Base-by-base conservation (phyloP, 1,140 invertebrate genomes). In the Philopotamus ludificatus region DNA sequence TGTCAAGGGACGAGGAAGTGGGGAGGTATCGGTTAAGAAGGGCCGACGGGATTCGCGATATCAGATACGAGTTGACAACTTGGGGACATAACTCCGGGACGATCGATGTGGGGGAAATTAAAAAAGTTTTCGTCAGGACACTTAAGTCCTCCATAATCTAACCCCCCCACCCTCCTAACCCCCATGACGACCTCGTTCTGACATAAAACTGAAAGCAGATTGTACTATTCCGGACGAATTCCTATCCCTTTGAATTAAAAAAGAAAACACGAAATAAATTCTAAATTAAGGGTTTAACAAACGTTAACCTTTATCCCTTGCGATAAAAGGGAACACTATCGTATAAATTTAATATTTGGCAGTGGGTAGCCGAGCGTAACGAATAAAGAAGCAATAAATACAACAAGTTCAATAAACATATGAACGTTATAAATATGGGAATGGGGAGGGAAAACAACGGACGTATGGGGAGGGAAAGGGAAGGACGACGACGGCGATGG, bases 1-100 rank as follows among this genome's bases (percentile, higher is more conserved):
- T 12, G 41, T n/a, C n/a, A n/a, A n/a, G n/a, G n/a, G n/a, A n/a
- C n/a, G n/a, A n/a, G n/a, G n/a, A n/a, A n/a, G 28, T 34, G 28
- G 28, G 12, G 28, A 34, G 28, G n/a, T n/a, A n/a, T 34, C 28
- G 12, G 28, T 34, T 34, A 7, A 22, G 50, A 25, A 28, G 8
- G 26, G 28, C 25, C 53, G 26, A 18, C 25, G 8, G 12, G 47
- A 34, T 34, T 34, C 28, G 28, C 25, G 34, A 18, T 39, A 41
- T 57, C 39, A 57, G 54, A 57, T 57, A 42, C 34, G 26, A 57
- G 54, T 57, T 57, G 54, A 57, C 54, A 57, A 57, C 54, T 57
- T 42, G 28, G 12, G 28, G 28, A 34, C 28, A 34, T 34, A 4
- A 34, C 4, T 12, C 25, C 51, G n/a, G 28, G 51, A 55, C 51